These are phyloP conservation scores for Chrysogorgia sp. DNA, from an alignment of 92 coral and sea anemone species.

Conservation along the genomic window DNA sequence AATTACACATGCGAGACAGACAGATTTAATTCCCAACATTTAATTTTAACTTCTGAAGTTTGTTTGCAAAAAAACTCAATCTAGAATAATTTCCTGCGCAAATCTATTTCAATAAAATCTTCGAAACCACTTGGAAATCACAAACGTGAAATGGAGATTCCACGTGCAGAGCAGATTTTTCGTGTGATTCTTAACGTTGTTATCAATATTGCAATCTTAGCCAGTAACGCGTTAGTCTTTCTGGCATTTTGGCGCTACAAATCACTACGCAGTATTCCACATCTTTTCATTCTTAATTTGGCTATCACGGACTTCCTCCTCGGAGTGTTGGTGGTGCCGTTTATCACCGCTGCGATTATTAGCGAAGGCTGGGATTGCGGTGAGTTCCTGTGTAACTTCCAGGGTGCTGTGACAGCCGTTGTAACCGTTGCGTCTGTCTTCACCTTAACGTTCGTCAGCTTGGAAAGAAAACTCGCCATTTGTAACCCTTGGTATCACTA, in stretches of 20 bases:
- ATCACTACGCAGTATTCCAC: background rate
- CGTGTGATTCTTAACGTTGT: background rate
- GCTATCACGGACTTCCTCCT: background rate
- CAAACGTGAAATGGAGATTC: background rate
- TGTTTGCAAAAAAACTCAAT: too few species aligned
- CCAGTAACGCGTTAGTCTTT: background rate
- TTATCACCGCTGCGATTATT: background rate
- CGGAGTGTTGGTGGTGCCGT: background rate
- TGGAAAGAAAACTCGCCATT: conserved; percentile 9
- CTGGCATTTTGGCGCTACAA: background rate
- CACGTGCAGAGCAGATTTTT: background rate
- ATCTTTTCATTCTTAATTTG: background rate
- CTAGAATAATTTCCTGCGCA: too few species aligned
- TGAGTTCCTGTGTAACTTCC: background rate
- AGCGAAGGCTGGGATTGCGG: background rate
- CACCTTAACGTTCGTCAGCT: background rate
- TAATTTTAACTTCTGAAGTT: too few species aligned
- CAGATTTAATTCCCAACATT: too few species aligned
- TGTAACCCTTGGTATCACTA: conserved; percentile 2
- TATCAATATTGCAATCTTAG: background rate
- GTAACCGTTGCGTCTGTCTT: background rate
- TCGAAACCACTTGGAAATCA: too few species aligned
- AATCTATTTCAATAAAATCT: too few species aligned
- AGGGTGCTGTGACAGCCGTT: background rate
- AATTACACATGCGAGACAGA: too few species aligned